Percentiles rank a stretch among this genome's conserved stretches.
These are phyloP conservation scores for Phymatocera aterrima DNA, from an alignment of 2,888 invertebrate species.

Conservation along the genomic window DNA sequence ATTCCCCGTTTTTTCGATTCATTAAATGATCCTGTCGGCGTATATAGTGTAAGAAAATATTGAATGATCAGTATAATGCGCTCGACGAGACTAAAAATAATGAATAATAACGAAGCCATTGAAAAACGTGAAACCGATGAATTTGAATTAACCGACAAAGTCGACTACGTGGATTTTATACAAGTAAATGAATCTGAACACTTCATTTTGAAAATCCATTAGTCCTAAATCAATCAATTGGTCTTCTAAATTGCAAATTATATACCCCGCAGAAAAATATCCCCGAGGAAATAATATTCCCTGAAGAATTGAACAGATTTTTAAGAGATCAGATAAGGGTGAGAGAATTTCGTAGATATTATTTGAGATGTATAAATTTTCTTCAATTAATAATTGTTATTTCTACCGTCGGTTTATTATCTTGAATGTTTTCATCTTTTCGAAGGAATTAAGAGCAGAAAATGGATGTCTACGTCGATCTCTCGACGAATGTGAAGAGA, in stretches of 20 bases:
- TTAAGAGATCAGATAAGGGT: slow-evolving; percentile 80
- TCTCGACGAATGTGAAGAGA: slow-evolving; percentile 59
- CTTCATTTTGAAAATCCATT: neutral
- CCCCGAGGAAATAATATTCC: slow-evolving; percentile 77
- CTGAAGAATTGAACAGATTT: slow-evolving; percentile 80
- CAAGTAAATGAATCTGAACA: slow-evolving; percentile 43
- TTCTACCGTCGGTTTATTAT: neutral
- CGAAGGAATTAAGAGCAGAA: slow-evolving; percentile 62
- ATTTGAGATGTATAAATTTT: neutral
- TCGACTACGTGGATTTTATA: slow-evolving; percentile 50
- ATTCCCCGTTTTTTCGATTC: neutral
- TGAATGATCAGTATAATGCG: neutral
- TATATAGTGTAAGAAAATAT: too few relatives aligned
- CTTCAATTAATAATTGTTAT: neutral
- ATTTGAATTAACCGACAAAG: slow-evolving; percentile 51
- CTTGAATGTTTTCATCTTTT: neutral
- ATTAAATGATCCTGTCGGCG: neutral
- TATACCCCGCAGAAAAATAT: slow-evolving; percentile 44
- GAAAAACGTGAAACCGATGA: neutral
- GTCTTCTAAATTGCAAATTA: neutral
- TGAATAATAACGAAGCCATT: neutral
- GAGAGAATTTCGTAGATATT: too few relatives aligned
- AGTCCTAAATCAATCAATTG: neutral
- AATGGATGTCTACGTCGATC: slow-evolving; percentile 62
- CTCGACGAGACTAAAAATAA: neutral